Evolutionary conservation across 2,888 invertebrate genomes (phyloP).

Genomic region (Orthosia gracilis): DNA sequence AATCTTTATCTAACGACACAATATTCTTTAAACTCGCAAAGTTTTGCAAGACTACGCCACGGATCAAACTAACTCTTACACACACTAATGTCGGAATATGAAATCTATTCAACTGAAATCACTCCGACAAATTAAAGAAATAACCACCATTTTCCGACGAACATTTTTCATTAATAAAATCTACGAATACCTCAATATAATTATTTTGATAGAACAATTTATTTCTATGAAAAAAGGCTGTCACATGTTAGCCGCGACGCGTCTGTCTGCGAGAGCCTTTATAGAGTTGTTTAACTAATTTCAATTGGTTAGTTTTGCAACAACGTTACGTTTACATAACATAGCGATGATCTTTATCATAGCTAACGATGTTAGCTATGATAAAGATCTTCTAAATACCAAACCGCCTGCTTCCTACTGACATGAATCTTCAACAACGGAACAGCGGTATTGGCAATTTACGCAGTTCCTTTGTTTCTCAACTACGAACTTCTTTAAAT

Average conservation of each 20-base stretch:
- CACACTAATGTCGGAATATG: background rate
- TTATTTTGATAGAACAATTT: too few relatives aligned
- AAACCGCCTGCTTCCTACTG: conserved; percentile 24
- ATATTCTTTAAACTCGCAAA: background rate
- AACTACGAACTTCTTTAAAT: background rate
- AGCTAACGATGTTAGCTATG: conserved; percentile 13
- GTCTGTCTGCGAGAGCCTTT: background rate
- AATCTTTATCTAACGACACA: conserved; percentile 6
- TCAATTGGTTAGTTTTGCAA: background rate
- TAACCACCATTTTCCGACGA: background rate
- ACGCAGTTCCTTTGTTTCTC: conserved; percentile 23
- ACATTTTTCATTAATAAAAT: too few relatives aligned
- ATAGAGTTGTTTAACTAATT: background rate
- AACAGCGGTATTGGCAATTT: conserved; percentile 20
- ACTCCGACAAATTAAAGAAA: background rate
- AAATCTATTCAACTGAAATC: conserved; percentile 2
- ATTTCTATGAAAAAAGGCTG: too few relatives aligned
- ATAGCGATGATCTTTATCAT: too few relatives aligned
- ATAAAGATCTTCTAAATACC: conserved; percentile 25
- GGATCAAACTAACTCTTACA: background rate
- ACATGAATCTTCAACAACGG: conserved; percentile 8
- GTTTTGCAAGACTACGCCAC: conserved; percentile 2
- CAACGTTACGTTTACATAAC: background rate
- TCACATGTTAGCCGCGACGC: too few relatives aligned
- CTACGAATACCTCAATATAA: too few relatives aligned